A percentile compares a stretch with the other conserved stretches of the same genome.
Conservation (phyloP, 2,888 invertebrate genomes). For the Psylliodes chrysocephalus region DNA sequence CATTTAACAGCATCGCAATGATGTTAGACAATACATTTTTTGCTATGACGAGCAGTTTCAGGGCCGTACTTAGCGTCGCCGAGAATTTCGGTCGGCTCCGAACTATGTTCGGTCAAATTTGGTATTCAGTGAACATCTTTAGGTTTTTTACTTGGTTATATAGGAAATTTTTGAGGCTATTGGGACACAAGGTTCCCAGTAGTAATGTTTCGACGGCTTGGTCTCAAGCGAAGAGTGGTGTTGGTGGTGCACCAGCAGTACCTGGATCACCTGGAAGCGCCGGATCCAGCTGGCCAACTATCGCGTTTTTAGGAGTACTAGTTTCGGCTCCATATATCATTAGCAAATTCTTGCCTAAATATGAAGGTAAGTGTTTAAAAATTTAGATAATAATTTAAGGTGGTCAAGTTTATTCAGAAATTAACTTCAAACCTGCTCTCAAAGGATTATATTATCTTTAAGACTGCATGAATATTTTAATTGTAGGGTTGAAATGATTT, state of each 20-base stretch:
- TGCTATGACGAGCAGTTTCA: constrained; percentile 88
- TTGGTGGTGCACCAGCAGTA: constrained; percentile 55
- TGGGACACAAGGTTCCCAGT: constrained; percentile 69
- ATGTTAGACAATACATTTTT: constrained; percentile 97
- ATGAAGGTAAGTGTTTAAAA: constrained; percentile 70
- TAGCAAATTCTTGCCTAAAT: constrained; percentile 79
- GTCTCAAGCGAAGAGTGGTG: constrained; percentile 62
- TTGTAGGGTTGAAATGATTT: too few species aligned
- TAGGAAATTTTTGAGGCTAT: constrained; percentile 75
- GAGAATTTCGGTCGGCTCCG: constrained; percentile 91
- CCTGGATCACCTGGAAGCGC: constrained; percentile 49
- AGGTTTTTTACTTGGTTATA: constrained; percentile 84
- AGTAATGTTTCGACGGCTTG: constrained; percentile 60
- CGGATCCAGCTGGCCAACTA: constrained; percentile 83
- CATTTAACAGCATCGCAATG: constrained; percentile 93
- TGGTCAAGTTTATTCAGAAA: too few species aligned
- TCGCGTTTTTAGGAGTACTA: constrained; percentile 89
- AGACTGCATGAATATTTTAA: too few species aligned
- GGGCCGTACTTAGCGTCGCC: constrained; percentile 94
- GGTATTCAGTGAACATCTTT: constrained; percentile 87
- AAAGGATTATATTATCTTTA: too few species aligned
- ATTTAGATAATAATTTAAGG: too few species aligned
- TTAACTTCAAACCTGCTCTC: too few species aligned
- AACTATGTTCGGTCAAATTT: constrained; percentile 84
- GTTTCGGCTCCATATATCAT: constrained; percentile 93